phyloP scores from a whole-genome alignment of 2,797 vertebrate species.

The Centroberyx gerrardi region DNA sequence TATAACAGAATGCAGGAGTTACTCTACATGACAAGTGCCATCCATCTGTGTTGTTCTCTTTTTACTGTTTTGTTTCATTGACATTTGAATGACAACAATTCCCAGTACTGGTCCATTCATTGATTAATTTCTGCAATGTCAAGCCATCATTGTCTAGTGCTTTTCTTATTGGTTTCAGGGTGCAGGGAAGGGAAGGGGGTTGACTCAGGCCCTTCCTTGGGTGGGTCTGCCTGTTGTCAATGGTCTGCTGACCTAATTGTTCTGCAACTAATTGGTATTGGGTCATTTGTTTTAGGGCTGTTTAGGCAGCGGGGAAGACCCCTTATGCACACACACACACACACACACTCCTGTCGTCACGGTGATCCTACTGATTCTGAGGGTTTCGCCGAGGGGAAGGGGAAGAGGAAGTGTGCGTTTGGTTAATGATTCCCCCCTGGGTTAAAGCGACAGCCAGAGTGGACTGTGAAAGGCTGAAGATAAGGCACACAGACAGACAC shows the following conservation, averaged over 20 bases:
- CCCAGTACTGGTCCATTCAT: background rate
- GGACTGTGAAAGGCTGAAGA: constrained; percentile 67
- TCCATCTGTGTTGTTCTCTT: background rate
- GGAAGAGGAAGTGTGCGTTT: constrained; percentile 69
- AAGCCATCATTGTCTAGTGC: background rate
- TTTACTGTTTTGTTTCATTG: background rate
- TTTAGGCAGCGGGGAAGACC: constrained; percentile 47
- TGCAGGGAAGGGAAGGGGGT: constrained; percentile 7
- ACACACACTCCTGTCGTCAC: constrained; percentile 14
- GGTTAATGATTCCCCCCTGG: constrained; percentile 76
- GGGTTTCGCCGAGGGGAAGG: constrained; percentile 49
- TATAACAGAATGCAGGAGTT: no score
- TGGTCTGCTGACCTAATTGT: constrained; percentile 70
- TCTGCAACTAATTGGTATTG: constrained; percentile 61
- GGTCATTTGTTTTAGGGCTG: constrained; percentile 71
- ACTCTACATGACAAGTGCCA: no score
- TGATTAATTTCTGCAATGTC: background rate
- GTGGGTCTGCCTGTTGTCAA: constrained; percentile 53
- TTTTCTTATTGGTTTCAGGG: constrained; percentile 13
- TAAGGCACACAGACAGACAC: constrained; percentile 72
- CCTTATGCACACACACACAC: constrained; percentile 39
- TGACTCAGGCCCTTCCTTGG: constrained; percentile 46
- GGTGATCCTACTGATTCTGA: constrained; percentile 53
- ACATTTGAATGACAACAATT: background rate
- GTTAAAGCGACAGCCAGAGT: constrained; percentile 65